Evolutionary conservation across 2,113 vertebrate genomes (phyloP), one percentile per base, ranked within the genome.

Genomic region (Mobula birostris): DNA sequence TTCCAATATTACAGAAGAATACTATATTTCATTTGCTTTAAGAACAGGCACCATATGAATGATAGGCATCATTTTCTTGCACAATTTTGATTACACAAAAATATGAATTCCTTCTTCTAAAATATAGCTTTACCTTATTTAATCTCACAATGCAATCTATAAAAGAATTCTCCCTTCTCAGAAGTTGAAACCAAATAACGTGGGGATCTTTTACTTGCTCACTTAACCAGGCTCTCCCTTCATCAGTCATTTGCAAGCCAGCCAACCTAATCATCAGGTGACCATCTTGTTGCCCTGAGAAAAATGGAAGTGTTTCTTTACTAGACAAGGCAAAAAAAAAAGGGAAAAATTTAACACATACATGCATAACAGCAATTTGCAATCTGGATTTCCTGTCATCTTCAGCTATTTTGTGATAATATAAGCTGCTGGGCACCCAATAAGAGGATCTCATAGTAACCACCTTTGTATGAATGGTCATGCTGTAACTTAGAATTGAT

Each of bases 171-270:
- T 99, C 97, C 94, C 97, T 97, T 87, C 97, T 97, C 2, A 99
- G 97, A 66, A 99, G 97, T 48, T 98, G 98, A 91, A 99, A 97
- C 98, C 98, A 98, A 0, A 99, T 94, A 0, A 79, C 95, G 92
- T 99, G 96, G 0, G 95, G 94, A 66, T 97, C 97, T 79, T 95
- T 95, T 80, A 99, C 94, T 94, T 98, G 97, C 7, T 94, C 94
- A 94, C 96, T 95, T 70, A 99, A 96, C 98, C 99, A 99, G 7
- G 78, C 29, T 1, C 79, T 92, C 76, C 97, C 98, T 0, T 96
- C 95, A 0, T 97, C 96, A 1, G 97, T 98, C 96, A 99, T 87
- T 94, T 98, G 97, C 95, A 99, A 98, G 19, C 99, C 98, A 0
- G 98, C 98, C 94, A 99, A 96, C 77, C 95, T 96, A 85, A 99